These are phyloP conservation scores for Eucera pruinosa DNA, from an alignment of 2,888 invertebrate species.

Conservation along the genomic window DNA sequence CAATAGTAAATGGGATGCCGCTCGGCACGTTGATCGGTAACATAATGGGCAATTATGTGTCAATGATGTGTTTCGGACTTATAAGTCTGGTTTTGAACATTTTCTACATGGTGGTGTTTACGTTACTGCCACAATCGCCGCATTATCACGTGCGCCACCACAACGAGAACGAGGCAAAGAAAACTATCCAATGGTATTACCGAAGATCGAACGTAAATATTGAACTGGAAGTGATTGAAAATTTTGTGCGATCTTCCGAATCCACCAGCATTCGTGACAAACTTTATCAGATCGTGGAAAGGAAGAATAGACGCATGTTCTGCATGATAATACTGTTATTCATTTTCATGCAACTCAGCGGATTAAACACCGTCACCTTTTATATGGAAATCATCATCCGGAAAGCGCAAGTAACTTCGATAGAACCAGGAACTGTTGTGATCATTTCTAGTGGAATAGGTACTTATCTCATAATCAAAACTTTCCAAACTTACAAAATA, in stretches of 20 bases:
- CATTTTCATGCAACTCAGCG: slow-evolving; percentile 74
- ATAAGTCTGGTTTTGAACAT: slow-evolving; percentile 73
- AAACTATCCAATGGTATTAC: slow-evolving; percentile 73
- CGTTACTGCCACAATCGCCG: slow-evolving; percentile 77
- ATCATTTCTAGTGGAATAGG: slow-evolving; percentile 63
- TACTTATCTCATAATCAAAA: slow-evolving; percentile 20
- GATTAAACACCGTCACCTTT: slow-evolving; percentile 66
- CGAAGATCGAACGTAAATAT: slow-evolving; percentile 58
- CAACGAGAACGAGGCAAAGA: slow-evolving; percentile 59
- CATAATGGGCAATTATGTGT: slow-evolving; percentile 75
- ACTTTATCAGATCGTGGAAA: slow-evolving; percentile 48
- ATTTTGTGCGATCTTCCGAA: slow-evolving; percentile 59
- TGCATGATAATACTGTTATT: slow-evolving; percentile 65
- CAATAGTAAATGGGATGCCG: slow-evolving; percentile 75
- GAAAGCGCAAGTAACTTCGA: slow-evolving; percentile 60
- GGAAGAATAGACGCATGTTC: slow-evolving; percentile 61
- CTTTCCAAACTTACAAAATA: too few relatives aligned
- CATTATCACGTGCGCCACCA: slow-evolving; percentile 69
- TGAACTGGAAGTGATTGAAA: slow-evolving; percentile 66
- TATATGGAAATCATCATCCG: slow-evolving; percentile 77
- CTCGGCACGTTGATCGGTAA: slow-evolving; percentile 76
- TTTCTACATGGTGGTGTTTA: slow-evolving; percentile 69
- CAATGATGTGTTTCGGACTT: slow-evolving; percentile 72
- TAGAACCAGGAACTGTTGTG: slow-evolving; percentile 68
- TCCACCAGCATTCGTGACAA: slow-evolving; percentile 42